phyloP scores from a whole-genome alignment of 64 coral and sea anemone genomes.

The Pocillopora verrucosa region DNA sequence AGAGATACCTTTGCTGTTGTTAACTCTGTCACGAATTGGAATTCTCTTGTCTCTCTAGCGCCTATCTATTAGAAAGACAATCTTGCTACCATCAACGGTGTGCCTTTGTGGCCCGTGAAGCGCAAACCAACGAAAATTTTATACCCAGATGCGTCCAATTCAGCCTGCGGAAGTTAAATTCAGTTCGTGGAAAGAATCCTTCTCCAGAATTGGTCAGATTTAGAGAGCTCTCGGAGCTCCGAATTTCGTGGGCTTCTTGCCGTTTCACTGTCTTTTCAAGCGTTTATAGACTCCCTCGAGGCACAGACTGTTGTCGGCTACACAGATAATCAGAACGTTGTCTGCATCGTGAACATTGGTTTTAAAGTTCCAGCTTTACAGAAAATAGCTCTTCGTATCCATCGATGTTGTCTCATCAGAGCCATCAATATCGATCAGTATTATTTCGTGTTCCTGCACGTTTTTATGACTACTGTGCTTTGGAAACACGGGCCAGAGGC shows the following conservation, averaged over 20 bases:
- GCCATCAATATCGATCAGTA: constrained; percentile 44
- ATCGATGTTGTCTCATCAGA: neutral
- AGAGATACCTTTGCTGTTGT: constrained; percentile 50
- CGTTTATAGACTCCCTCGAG: neutral
- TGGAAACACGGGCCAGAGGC: too few relatives aligned
- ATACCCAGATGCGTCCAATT: constrained; percentile 24
- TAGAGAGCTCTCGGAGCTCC: neutral
- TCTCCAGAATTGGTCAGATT: constrained; percentile 34
- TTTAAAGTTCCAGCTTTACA: constrained; percentile 40
- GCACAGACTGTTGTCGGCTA: too few relatives aligned
- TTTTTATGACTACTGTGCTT: constrained; percentile 29
- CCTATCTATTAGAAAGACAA: constrained; percentile 11
- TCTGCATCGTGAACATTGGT: neutral
- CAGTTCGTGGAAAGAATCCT: neutral
- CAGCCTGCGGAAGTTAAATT: constrained; percentile 33
- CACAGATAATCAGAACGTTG: constrained; percentile 43
- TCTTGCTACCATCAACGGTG: too few relatives aligned
- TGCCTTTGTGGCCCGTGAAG: constrained; percentile 16
- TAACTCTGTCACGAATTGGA: constrained; percentile 28
- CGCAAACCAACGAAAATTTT: constrained; percentile 16
- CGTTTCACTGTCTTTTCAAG: neutral
- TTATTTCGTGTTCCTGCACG: too few relatives aligned
- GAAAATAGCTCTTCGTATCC: neutral
- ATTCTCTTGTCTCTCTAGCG: neutral
- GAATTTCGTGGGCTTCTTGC: neutral